phyloP scores from a whole-genome alignment of 2,888 invertebrate species.

The Stenolophus ochropezus region DNA sequence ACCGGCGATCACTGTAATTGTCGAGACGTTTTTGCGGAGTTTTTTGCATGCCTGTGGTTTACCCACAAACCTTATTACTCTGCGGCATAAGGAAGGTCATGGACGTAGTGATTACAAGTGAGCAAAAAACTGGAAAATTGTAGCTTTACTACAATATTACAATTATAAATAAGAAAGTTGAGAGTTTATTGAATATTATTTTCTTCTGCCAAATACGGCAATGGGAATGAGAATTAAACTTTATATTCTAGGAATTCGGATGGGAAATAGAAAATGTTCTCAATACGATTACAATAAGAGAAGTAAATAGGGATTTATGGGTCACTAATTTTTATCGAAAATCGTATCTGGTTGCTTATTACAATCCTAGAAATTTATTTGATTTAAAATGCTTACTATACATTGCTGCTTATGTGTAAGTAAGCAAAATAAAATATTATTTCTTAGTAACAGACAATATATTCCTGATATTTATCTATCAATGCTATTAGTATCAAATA shows the following conservation, averaged over 20 bases:
- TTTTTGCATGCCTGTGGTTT: conserved; percentile 36
- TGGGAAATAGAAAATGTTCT: not conserved
- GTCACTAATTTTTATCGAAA: no score
- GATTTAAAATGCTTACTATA: no score
- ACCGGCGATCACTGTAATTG: conserved; percentile 19
- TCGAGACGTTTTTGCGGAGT: conserved; percentile 1
- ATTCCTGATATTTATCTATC: no score
- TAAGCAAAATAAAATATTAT: no score
- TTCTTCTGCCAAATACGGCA: not conserved
- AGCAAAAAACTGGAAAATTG: conserved; percentile 28
- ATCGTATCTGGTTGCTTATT: no score
- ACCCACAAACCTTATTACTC: conserved; percentile 48
- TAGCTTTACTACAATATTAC: conserved; percentile 9
- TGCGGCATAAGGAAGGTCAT: not conserved
- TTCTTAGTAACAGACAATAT: no score
- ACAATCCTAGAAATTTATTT: no score
- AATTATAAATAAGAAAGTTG: conserved; percentile 25
- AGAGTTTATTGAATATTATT: not conserved
- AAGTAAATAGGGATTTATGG: not conserved
- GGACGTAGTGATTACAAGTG: conserved; percentile 22
- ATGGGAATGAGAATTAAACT: not conserved
- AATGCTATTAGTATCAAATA: no score
- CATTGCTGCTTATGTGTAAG: no score
- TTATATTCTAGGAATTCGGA: not conserved
- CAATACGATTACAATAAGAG: not conserved